Evolutionary conservation across 2,797 vertebrate species (phyloP), one percentile per base, ranked within the genome.

Genomic region (Galaxias olidus): DNA sequence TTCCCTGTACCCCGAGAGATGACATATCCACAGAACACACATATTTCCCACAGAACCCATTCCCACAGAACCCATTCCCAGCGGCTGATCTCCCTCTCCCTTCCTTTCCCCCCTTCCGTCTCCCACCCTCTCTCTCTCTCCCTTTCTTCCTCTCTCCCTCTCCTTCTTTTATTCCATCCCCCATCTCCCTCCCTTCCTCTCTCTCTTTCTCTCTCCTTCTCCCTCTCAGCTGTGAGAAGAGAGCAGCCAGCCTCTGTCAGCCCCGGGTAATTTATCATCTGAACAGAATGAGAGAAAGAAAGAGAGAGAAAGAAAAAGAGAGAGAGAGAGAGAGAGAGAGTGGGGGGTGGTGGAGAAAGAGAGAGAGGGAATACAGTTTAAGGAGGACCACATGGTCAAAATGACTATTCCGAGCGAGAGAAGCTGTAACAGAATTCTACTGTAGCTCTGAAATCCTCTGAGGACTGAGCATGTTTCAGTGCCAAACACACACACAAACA

Each of bases 21-120:
- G 19, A 43, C 58, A 47, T 65, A 76, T 69, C 65, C 70, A 84
- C 58, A 83, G 63, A 79, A 82, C 80, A 73, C 62, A 51, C 53
- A 79, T 77, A n/a, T n/a, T 84, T 88, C 87, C 87, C 89, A 88
- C 87, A 88, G 87, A 89, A 87, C 86, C 77, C 59, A 81, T 84
- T 88, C 87, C 87, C 89, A 88, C 87, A 88, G 87, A 89, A 87
- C 86, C 77, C 59, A 81, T 84, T 88, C 86, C 86, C 83, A 63
- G 76, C 66, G 78, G 78, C 75, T 88, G 84, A 88, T 82, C 82
- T 78, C 41, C 42, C 17, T 41, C 48, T 42, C 64, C 40, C 56
- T 17, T 3, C 79, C 68, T 68, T 69, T 75, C 73, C 71, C 68
- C 63, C 70, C 17, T 8, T 11, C 75, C 83, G 79, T 84, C 84